Base-by-base conservation (phyloP, 2,888 invertebrate species). In the Monoplex corrugatus region DNA sequence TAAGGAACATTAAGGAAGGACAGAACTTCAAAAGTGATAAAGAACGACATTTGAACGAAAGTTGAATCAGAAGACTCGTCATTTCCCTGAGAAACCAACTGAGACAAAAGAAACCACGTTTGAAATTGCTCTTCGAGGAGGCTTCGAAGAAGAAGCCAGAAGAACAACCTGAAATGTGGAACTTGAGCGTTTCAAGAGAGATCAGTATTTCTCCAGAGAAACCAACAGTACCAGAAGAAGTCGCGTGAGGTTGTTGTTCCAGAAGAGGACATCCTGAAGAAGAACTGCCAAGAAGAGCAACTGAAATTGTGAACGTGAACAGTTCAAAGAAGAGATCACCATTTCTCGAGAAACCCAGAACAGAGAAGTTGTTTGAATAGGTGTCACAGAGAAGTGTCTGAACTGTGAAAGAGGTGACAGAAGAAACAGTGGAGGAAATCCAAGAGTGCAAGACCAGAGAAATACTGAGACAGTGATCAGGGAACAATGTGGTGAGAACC, bases 141-240 rank as follows among this genome's bases (percentile, higher is more conserved):
- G n/a, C n/a, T n/a, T n/a, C n/a, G n/a, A n/a, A 5, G 75, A 75
- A 19, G 57, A 40, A 63, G 86, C 32, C 45, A 57, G 87, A 87
- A n/a, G 87, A 88, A 63, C 72, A 87, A 57, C 68, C 90, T 80
- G 90, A 90, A 87, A 87, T 89, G 43, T 86, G 44, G 80, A 90
- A 72, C 6, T 43, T 23, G 89, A 88, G n/a, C 83, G 57, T 43
- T 16, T 44, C 45, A 84, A 80, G 85, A n/a, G 63, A 88, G 87
- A 80, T 86, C 57, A 85, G 72, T 50, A 32, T 83, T 43, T 83
- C 50, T 57, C 44, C 50, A 90, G 86, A 83, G 68, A 72, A 83
- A 68, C 43, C 89, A n/a, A 40, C 80, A 13, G 89, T 28, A 89
- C 32, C 72, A 13, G 89, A 40, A 89, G 32, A 72, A 86, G 43